These are phyloP conservation scores for Drymodes brunneopygia DNA, from an alignment of 2,113 vertebrate species.

Conservation along the genomic window DNA sequence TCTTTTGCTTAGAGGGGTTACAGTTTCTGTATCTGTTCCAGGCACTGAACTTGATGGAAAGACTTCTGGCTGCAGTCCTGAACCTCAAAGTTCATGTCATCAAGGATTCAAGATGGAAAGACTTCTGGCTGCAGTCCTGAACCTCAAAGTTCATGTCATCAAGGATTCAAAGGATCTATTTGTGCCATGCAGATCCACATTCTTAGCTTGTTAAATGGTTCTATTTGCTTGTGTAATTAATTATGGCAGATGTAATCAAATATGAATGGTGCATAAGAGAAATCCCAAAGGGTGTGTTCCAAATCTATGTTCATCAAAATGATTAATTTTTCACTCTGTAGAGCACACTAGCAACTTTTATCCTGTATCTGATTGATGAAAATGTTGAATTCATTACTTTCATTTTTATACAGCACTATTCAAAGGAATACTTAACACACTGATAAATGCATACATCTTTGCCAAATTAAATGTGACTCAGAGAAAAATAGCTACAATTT, in stretches of 20 bases:
- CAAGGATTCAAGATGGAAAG: background rate
- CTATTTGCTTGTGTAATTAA: background rate
- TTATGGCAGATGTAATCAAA: background rate
- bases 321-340: background rate
- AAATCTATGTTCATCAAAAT: background rate
- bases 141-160: background rate
- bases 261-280: background rate
- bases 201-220: background rate
- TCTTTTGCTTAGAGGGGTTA: background rate
- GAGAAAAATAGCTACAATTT: background rate
- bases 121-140: background rate
- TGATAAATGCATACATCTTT: background rate
- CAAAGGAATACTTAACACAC: background rate
- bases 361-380: background rate
- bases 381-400: background rate
- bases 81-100: background rate
- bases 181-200: background rate
- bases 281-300: background rate
- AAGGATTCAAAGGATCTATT: background rate
- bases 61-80: background rate
- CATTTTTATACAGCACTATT: background rate
- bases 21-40: background rate
- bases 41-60: background rate
- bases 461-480: background rate
- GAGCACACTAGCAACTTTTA: background rate